These are phyloP conservation scores for Hyphantria cunea DNA, from an alignment of 1,140 invertebrate species.

Conservation along the genomic window DNA sequence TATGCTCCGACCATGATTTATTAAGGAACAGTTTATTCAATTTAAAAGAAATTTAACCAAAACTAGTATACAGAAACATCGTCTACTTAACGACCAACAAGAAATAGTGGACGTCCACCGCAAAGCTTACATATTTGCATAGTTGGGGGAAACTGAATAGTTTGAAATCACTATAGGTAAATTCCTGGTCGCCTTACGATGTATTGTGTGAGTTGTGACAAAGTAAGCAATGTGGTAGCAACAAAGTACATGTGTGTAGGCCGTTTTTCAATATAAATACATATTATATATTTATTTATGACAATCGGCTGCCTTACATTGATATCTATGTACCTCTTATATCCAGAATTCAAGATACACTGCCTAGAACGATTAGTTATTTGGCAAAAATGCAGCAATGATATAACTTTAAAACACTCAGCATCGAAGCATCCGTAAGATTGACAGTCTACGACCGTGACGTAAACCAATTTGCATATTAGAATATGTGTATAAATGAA, in stretches of 20 bases:
- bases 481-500: no score
- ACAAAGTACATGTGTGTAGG: background rate
- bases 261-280: background rate
- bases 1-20: no score
- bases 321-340: background rate
- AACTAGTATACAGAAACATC: no score
- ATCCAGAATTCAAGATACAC: no score
- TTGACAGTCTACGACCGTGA: no score
- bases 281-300: background rate
- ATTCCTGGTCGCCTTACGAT: constrained; percentile 61
- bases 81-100: background rate
- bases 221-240: constrained; percentile 40
- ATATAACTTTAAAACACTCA: no score
- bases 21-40: no score
- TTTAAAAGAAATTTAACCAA: no score
- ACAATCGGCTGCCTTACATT: background rate
- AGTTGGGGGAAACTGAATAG: constrained; percentile 63
- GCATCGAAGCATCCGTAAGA: no score
- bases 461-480: no score
- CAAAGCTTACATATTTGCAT: constrained; percentile 51
- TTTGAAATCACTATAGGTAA: constrained; percentile 65
- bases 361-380: no score
- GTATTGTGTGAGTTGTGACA: constrained; percentile 62
- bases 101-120: constrained; percentile 30
- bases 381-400: no score